phyloP scores from a whole-genome alignment of 2,888 invertebrate species.

The Morpho deidamia region DNA sequence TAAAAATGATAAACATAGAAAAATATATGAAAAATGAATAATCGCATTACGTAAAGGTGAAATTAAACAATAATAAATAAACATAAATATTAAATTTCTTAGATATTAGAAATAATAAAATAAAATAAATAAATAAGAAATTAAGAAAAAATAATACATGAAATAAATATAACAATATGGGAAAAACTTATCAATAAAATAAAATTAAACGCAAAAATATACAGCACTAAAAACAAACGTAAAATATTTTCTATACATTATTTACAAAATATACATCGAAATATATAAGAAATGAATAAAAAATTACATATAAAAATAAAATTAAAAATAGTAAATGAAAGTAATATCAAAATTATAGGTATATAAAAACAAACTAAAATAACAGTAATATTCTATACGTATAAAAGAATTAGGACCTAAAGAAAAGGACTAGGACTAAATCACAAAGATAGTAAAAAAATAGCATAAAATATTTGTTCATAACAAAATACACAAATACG shows the following conservation, averaged over 20 bases:
- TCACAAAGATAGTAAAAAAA: conserved; percentile 34
- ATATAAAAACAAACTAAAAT: conserved; percentile 20
- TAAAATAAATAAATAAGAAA: conserved; percentile 17
- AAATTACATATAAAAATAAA: conserved; percentile 8
- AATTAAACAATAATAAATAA: too few species aligned
- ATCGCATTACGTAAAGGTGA: neutral
- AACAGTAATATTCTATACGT: conserved; percentile 20
- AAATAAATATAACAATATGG: conserved; percentile 15
- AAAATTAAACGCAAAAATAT: conserved; percentile 15
- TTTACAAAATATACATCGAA: conserved; percentile 29
- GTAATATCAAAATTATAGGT: conserved; percentile 14
- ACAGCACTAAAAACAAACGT: conserved; percentile 15
- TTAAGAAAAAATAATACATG: conserved; percentile 20
- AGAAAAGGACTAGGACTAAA: conserved; percentile 52
- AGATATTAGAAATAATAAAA: conserved; percentile 8
- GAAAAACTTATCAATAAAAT: conserved; percentile 12
- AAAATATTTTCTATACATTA: conserved; percentile 22
- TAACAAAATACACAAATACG: conserved; percentile 70
- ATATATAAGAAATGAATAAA: conserved; percentile 5
- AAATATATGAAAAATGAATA: neutral
- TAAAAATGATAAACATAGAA: neutral
- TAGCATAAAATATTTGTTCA: conserved; percentile 37
- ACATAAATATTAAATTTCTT: too few species aligned
- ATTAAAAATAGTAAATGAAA: neutral
- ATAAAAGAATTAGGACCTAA: conserved; percentile 39